Percentiles rank a stretch among this genome's conserved stretches.
Conservation (phyloP, 2,888 invertebrate species). For the Troilus luridus region DNA sequence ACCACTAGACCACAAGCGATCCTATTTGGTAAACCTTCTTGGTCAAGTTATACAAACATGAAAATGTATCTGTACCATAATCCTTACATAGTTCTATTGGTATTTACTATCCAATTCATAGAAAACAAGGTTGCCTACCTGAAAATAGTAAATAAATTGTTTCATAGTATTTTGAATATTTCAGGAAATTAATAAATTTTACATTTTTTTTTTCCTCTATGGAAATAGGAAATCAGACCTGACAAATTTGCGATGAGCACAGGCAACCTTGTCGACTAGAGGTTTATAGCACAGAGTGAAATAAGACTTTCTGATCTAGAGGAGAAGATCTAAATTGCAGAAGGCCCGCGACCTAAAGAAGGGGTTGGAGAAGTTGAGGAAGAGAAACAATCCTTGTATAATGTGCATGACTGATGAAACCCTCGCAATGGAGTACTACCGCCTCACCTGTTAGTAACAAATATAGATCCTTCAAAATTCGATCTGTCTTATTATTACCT, state of each 20-base stretch:
- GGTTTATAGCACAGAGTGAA: neutral
- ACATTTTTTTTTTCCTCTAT: neutral
- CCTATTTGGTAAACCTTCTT: too few species aligned
- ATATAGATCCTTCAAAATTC: conserved; percentile 14
- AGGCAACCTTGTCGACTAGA: conserved; percentile 38
- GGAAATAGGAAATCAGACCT: neutral
- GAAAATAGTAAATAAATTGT: neutral
- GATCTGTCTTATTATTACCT: neutral
- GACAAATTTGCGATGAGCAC: neutral
- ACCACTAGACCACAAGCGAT: too few species aligned
- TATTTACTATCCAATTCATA: conserved; percentile 25
- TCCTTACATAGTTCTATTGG: neutral
- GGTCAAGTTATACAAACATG: too few species aligned
- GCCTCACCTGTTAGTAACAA: neutral
- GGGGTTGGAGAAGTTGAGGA: neutral
- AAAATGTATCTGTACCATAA: too few species aligned
- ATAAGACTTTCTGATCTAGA: conserved; percentile 21
- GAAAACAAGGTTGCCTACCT: conserved; percentile 39
- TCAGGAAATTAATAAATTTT: conserved; percentile 23
- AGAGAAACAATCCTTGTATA: neutral
- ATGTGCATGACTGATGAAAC: conserved; percentile 16
- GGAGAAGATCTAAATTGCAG: neutral
- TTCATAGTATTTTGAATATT: neutral
- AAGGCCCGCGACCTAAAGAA: neutral
- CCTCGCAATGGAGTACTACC: neutral